Evolutionary conservation across 1,140 invertebrate genomes (phyloP).

Genomic region (Drosophila nannoptera): DNA sequence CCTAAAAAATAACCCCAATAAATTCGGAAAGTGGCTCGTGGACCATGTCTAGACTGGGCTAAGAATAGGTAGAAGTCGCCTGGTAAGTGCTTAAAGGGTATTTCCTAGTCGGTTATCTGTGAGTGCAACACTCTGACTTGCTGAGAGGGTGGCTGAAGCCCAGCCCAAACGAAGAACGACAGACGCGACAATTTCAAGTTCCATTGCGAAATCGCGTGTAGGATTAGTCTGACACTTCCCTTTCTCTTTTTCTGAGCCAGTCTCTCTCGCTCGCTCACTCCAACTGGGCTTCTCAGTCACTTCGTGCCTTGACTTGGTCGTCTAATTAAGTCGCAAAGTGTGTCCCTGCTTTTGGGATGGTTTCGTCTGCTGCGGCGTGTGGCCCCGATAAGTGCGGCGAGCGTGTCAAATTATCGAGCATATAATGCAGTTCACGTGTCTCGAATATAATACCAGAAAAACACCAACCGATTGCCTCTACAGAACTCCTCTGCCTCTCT

Average conservation of each 20-base stretch:
- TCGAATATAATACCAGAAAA: conserved; percentile 1
- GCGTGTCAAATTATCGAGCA: conserved; percentile 71
- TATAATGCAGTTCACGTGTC: conserved; percentile 73
- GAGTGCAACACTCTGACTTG: not conserved
- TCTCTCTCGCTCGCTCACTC: conserved; percentile 6
- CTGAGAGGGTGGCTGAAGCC: conserved; percentile 6
- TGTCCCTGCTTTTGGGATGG: conserved; percentile 60
- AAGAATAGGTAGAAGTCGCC: not conserved
- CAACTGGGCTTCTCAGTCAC: not conserved
- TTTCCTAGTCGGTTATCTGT: not conserved
- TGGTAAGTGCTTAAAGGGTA: not conserved
- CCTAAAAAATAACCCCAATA: not conserved
- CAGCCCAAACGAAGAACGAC: conserved; percentile 9
- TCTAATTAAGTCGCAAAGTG: conserved; percentile 76
- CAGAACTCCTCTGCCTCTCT: not conserved
- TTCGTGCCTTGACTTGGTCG: conserved; percentile 36
- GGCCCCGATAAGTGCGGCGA: conserved; percentile 66
- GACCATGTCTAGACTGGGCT: too few species aligned
- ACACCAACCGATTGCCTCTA: conserved; percentile 12
- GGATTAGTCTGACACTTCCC: conserved; percentile 12
- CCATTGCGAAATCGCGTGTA: conserved; percentile 38
- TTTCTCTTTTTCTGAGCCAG: not conserved
- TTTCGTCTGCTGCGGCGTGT: conserved; percentile 54
- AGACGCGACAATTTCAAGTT: conserved; percentile 41
- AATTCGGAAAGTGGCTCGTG: too few species aligned